A percentile compares a stretch with the other conserved stretches of the same genome.
These are phyloP conservation scores for Glaucidium brasilianum DNA, from an alignment of 2,113 vertebrate species.

Conservation along the genomic window DNA sequence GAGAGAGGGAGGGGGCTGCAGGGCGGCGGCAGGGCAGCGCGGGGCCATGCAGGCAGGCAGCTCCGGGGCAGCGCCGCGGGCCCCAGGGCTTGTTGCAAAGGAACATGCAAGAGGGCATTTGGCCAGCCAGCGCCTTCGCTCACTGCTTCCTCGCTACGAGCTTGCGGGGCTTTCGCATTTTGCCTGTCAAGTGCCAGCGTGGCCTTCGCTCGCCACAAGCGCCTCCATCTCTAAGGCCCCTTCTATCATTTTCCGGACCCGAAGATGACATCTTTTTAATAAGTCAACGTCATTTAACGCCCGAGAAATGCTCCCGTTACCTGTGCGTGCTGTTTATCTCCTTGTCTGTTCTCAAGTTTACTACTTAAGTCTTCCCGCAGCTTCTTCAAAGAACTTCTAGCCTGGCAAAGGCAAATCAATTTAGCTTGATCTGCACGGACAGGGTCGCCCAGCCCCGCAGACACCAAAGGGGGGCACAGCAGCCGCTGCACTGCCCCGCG, in stretches of 20 bases:
- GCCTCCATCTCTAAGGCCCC: background rate
- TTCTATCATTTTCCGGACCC: background rate
- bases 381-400: slow-evolving; percentile 71
- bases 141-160: background rate
- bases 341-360: slow-evolving; percentile 58
- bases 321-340: slow-evolving; percentile 9
- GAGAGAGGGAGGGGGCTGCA: background rate
- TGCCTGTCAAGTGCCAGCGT: background rate
- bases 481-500: background rate
- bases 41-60: background rate
- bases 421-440: slow-evolving; percentile 5
- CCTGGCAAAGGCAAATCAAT: slow-evolving; percentile 57
- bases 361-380: slow-evolving; percentile 73
- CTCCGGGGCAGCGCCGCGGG: background rate
- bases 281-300: background rate
- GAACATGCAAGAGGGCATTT: background rate
- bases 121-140: background rate
- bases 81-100: rapidly evolving
- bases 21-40: rapidly evolving
- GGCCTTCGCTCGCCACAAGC: background rate
- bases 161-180: background rate
- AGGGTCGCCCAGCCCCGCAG: background rate
- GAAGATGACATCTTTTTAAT: background rate
- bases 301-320: background rate
- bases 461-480: background rate